Evolutionary conservation across 2,888 invertebrate species (phyloP).

Genomic region (Cerastis leucographa): DNA sequence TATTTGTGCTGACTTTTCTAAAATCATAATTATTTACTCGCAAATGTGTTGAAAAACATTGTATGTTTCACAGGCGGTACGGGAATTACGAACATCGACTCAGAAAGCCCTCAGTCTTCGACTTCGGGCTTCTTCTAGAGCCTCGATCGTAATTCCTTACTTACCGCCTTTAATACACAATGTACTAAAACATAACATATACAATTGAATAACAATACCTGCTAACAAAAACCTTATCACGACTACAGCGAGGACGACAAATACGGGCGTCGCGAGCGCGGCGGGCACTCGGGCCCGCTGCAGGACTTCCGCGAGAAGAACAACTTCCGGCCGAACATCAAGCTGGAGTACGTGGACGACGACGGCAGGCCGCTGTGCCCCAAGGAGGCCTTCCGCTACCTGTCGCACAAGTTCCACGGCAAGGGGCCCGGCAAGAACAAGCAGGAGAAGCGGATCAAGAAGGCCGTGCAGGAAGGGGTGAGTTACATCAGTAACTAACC

Average conservation of each 20-base stretch:
- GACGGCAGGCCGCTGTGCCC: slow-evolving; percentile 97
- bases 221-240: background rate
- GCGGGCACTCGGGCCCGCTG: slow-evolving; percentile 94
- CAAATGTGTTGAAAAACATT: no score
- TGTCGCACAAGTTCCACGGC: slow-evolving; percentile 99
- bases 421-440: slow-evolving; percentile 99
- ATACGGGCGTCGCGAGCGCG: slow-evolving; percentile 90
- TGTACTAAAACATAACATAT: no score
- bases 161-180: no score
- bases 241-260: slow-evolving; percentile 64
- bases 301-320: slow-evolving; percentile 98
- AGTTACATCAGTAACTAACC: slow-evolving; percentile 66
- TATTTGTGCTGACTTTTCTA: no score
- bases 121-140: no score
- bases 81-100: no score
- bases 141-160: no score
- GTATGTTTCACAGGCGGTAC: no score
- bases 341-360: slow-evolving; percentile 99
- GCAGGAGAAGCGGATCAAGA: slow-evolving; percentile 98
- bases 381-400: slow-evolving; percentile 99
- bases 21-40: no score
- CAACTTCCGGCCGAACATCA: slow-evolving; percentile 97
- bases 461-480: slow-evolving; percentile 97
- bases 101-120: no score
- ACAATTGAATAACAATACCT: background rate